Percentiles rank a stretch among this genome's conserved stretches.
Evolutionary conservation across 2,888 invertebrate species (phyloP).

Genomic region (Steinernema carpocapsae): DNA sequence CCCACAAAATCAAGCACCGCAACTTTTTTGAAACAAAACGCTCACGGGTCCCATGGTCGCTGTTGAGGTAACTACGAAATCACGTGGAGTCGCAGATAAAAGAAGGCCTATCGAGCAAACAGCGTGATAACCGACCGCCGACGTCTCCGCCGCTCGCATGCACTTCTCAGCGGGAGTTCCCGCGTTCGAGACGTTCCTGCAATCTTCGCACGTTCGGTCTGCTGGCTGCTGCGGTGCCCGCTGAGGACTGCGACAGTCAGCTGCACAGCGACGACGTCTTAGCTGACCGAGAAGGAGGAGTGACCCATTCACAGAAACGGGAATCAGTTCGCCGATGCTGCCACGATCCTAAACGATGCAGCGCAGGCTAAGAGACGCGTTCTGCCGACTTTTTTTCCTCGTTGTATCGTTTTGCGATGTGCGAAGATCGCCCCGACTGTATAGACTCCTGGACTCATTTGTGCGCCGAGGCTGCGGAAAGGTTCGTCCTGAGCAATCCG

Average conservation of each 20-base stretch:
- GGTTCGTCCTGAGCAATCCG: background rate
- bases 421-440: conserved; percentile 2
- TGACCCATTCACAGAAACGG: conserved; percentile 13
- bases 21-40: too few relatives aligned
- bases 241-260: too few relatives aligned
- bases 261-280: conserved; percentile 17
- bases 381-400: background rate
- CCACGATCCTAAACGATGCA: conserved; percentile 1
- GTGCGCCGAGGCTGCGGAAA: conserved; percentile 16
- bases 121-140: background rate
- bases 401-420: conserved; percentile 6
- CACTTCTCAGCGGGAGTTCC: conserved; percentile 8
- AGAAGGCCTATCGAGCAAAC: conserved; percentile 13
- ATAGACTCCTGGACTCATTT: conserved; percentile 7
- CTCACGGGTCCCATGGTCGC: too few relatives aligned
- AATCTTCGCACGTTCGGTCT: background rate
- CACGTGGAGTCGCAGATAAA: conserved; percentile 1
- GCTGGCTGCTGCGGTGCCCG: background rate
- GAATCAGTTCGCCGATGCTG: background rate
- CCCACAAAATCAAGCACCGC: too few relatives aligned
- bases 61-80: background rate
- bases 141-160: background rate
- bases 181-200: background rate
- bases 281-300: background rate
- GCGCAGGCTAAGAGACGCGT: background rate